phyloP scores from a whole-genome alignment of 2,888 invertebrate genomes.

The Dicranocentrus wangi region DNA sequence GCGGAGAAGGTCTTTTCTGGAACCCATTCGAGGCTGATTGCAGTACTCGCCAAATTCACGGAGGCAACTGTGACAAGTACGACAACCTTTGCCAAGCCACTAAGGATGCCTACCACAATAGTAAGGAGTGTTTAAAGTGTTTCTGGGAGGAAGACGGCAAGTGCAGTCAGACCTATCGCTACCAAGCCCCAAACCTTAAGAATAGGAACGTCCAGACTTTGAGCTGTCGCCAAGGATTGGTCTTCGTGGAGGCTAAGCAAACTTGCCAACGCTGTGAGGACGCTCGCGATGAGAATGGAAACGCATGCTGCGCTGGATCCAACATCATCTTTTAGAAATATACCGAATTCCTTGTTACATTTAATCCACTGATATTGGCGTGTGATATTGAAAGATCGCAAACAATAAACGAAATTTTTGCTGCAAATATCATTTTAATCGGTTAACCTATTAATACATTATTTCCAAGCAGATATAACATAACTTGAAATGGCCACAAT shows the following conservation, averaged over 20 bases:
- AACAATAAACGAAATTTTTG: too few species aligned
- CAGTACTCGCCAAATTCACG: neutral
- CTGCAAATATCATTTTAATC: too few species aligned
- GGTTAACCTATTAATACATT: too few species aligned
- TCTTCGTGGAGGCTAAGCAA: constrained; percentile 3
- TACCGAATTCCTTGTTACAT: too few species aligned
- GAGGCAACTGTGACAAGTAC: constrained; percentile 37
- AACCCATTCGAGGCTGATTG: constrained; percentile 9
- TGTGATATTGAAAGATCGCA: too few species aligned
- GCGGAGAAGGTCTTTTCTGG: constrained; percentile 25
- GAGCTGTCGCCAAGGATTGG: constrained; percentile 16
- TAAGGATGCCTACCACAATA: neutral
- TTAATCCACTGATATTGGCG: too few species aligned
- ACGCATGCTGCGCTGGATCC: too few species aligned
- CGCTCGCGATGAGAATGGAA: too few species aligned
- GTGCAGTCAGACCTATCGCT: constrained; percentile 8
- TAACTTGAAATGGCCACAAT: too few species aligned
- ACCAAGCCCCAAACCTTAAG: neutral
- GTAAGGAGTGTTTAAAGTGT: constrained; percentile 15
- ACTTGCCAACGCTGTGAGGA: constrained; percentile 27
- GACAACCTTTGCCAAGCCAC: constrained; percentile 2
- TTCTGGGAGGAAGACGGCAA: constrained; percentile 18
- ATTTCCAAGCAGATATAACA: too few species aligned
- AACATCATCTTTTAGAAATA: too few species aligned
- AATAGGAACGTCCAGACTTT: neutral